These are phyloP conservation scores for Coracopsis vasa DNA, from an alignment of 2,113 vertebrate genomes.

Conservation along the genomic window DNA sequence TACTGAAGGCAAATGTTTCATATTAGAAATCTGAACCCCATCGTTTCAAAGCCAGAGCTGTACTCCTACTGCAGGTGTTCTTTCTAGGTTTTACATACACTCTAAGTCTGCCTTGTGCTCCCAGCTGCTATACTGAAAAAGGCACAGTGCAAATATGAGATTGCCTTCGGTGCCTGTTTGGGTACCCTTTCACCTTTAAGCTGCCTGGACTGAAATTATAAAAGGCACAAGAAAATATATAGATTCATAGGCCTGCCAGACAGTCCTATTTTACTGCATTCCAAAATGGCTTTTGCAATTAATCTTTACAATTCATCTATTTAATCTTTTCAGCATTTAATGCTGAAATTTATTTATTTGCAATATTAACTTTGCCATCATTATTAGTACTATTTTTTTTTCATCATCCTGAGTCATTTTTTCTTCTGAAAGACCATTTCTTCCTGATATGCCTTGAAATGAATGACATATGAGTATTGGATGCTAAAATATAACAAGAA, in stretches of 20 bases:
- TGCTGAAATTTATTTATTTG: background rate
- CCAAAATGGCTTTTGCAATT: background rate
- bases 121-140: background rate
- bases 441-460: background rate
- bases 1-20: background rate
- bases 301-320: background rate
- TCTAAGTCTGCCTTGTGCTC: background rate
- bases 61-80: background rate
- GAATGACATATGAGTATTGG: background rate
- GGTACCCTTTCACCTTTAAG: background rate
- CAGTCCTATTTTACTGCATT: background rate
- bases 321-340: background rate
- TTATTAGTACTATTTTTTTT: background rate
- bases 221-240: background rate
- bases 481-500: slow-evolving; percentile 44
- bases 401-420: background rate
- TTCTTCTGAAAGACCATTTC: slow-evolving; percentile 7
- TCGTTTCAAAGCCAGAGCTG: background rate
- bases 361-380: background rate
- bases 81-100: background rate
- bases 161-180: background rate
- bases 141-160: background rate
- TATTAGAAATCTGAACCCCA: slow-evolving; percentile 6
- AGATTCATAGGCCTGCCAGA: background rate
- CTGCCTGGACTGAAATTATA: background rate